Evolutionary conservation across 2,888 invertebrate species (phyloP), one percentile per base, ranked within the genome.

Genomic region (Acanthosoma haemorrhoidale): DNA sequence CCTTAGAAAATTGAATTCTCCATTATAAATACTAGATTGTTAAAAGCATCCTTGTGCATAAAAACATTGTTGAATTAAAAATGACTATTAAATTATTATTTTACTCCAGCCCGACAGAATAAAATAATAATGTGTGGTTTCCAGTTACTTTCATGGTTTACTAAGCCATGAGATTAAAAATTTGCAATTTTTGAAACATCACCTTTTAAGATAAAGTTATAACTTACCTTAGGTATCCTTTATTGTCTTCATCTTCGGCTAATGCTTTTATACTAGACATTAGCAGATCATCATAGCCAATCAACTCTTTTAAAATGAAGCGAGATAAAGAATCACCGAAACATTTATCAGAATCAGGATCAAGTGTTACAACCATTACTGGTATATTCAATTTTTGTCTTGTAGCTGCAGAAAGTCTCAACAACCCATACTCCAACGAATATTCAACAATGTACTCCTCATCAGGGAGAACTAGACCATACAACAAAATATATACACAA

Each of bases 391-490:
- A 84, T 41, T 89, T 86, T 70, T 91, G 87, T 6, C 99, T 85
- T 0, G 95, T 92, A 64, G 87, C 87, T 0, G 94, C 90, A 3
- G 94, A 93, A 4, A 99, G 82, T 0, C 98, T 87, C 32, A 99
- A 83, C 79, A 97, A 94, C 0, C 99, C 99, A 80, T 98, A 97
- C 80, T 99, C 96, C 75, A 98, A 82, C 0, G 98, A 94, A 83
- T 98, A 99, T 80, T 99, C 99, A 2, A 98, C 91, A 60, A 98
- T 96, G 79, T 97, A 97, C 78, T 94, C 92, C 77, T 96, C 95
- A 77, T 94, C 93, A 79, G 86, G 81, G 85, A 86, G 86, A 64
- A 84, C 82, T 85, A 76, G 71, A 77, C 77, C 73, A 39, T 21
- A 70, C 59, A 61, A 63, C 38, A 63, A 8, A 18, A 16, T 41